These are phyloP conservation scores for Amyelois transitella DNA, from an alignment of 1,140 invertebrate genomes.

Conservation along the genomic window DNA sequence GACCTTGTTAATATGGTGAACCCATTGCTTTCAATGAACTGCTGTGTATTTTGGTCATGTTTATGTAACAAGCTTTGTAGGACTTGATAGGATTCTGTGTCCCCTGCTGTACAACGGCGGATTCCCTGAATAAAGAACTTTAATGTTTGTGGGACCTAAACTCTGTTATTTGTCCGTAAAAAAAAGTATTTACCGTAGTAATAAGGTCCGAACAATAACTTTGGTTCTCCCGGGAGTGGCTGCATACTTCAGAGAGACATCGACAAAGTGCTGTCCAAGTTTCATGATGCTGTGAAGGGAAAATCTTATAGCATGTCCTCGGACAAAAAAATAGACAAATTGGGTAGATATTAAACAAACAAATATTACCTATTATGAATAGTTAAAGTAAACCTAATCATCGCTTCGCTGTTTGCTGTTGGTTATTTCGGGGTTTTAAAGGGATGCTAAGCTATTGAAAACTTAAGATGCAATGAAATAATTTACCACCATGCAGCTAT, in stretches of 20 bases:
- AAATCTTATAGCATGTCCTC: neutral
- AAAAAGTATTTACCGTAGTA: constrained; percentile 33
- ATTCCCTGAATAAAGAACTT: constrained; percentile 35
- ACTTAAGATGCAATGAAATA: neutral
- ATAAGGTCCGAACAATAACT: constrained; percentile 49
- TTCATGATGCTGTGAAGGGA: constrained; percentile 36
- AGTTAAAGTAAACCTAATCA: no score
- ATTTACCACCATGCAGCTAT: constrained; percentile 26
- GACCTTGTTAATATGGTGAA: constrained; percentile 44
- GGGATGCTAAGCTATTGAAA: no score
- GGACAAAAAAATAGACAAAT: no score
- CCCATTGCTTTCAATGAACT: constrained; percentile 42
- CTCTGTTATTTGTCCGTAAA: neutral
- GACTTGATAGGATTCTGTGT: constrained; percentile 27
- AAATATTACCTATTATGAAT: no score
- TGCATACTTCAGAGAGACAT: constrained; percentile 40
- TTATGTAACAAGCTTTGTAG: constrained; percentile 36
- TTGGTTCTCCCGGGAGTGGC: constrained; percentile 34
- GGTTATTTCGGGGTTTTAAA: no score
- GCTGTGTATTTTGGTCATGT: constrained; percentile 30
- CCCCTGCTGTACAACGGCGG: constrained; percentile 27
- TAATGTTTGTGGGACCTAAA: constrained; percentile 5
- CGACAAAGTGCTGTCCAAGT: constrained; percentile 48
- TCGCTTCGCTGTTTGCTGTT: no score
- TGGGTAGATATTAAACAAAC: no score